A percentile compares a stretch with the other conserved stretches of the same genome.
Evolutionary conservation across 2,888 invertebrate genomes (phyloP).

Genomic region (Celastrina argiolus): DNA sequence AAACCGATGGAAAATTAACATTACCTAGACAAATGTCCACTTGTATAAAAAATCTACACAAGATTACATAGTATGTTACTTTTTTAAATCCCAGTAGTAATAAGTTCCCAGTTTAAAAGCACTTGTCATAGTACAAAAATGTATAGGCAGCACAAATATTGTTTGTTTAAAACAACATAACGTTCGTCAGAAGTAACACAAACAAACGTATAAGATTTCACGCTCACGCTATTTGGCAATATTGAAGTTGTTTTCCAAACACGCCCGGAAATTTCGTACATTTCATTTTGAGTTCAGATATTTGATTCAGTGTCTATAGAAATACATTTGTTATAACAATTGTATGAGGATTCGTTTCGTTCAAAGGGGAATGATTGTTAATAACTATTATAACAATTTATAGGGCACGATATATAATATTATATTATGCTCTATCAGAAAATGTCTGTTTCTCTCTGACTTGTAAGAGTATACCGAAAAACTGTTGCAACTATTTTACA

Average conservation of each 20-base stretch:
- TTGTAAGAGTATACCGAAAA: too few species aligned
- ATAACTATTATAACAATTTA: not conserved
- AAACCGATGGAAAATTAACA: too few species aligned
- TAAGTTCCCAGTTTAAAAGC: not conserved
- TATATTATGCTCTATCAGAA: too few species aligned
- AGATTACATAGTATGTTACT: not conserved
- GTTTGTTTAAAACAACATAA: constrained; percentile 7
- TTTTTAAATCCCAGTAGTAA: not conserved
- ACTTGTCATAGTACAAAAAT: not conserved
- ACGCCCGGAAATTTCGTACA: constrained; percentile 21
- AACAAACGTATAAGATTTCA: constrained; percentile 4
- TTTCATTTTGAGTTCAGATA: constrained; percentile 22
- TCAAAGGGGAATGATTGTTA: not conserved
- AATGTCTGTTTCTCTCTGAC: too few species aligned
- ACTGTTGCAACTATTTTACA: too few species aligned
- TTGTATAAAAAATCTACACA: too few species aligned
- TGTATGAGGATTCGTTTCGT: too few species aligned
- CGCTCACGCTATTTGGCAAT: constrained; percentile 22
- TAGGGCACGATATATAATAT: too few species aligned
- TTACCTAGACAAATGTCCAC: too few species aligned
- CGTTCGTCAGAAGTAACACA: constrained; percentile 1
- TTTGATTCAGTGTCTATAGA: constrained; percentile 15
- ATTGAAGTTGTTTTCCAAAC: constrained; percentile 23
- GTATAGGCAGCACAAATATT: not conserved
- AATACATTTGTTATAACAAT: constrained; percentile 8